phyloP scores from a whole-genome alignment of 2,113 vertebrate species.

The Morone saxatilis region DNA sequence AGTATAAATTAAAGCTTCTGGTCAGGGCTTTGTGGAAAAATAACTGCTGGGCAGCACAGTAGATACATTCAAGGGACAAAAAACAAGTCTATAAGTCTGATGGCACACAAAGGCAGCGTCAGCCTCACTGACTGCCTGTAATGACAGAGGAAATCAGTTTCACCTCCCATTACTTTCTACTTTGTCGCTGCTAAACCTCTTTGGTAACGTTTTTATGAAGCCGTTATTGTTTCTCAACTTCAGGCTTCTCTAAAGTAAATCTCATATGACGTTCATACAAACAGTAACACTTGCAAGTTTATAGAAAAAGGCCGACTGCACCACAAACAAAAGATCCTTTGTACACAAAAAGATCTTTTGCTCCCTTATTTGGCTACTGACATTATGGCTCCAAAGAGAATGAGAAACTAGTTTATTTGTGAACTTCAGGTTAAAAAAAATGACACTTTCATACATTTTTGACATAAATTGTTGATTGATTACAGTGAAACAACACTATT shows the following conservation, averaged over 20 bases:
- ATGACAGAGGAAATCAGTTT: conserved; percentile 21
- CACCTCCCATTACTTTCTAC: conserved; percentile 14
- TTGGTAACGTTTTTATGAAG: background rate
- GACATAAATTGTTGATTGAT: no score
- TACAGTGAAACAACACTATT: no score
- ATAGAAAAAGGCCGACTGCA: background rate
- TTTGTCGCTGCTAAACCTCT: conserved; percentile 1
- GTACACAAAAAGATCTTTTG: background rate
- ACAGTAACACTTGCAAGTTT: background rate
- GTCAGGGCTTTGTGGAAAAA: background rate
- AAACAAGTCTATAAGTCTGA: conserved; percentile 19
- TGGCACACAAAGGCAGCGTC: background rate
- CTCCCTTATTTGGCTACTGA: background rate
- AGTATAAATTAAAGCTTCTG: conserved; percentile 31
- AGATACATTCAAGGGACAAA: background rate
- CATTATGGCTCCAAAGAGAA: background rate
- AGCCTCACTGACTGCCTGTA: background rate
- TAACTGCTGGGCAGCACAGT: background rate
- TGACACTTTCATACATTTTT: no score
- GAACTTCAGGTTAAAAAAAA: background rate
- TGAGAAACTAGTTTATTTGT: background rate
- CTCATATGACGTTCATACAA: background rate
- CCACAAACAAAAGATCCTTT: background rate
- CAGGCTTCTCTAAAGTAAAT: conserved; percentile 1
- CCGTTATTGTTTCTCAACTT: background rate